phyloP scores from a whole-genome alignment of 1,140 invertebrate species.

The Drosophila sp. region DNA sequence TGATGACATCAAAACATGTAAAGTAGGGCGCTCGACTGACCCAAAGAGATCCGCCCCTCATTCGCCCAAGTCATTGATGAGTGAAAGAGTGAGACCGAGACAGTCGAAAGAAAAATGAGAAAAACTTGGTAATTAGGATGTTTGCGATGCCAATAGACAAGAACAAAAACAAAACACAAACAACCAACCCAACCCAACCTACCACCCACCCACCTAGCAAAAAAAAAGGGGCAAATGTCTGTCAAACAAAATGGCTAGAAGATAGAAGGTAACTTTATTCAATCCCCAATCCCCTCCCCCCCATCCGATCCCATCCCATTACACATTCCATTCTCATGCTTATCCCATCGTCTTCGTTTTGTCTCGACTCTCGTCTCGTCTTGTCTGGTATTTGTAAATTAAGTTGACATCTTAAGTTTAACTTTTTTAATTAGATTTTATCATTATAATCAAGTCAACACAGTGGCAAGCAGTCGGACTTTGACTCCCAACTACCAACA shows the following conservation, averaged over 20 bases:
- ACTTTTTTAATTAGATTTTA: constrained; percentile 81
- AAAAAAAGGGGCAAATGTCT: constrained; percentile 17
- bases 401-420: constrained; percentile 76
- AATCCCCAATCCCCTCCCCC: not conserved
- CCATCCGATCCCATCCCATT: not conserved
- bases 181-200: not conserved
- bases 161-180: constrained; percentile 26
- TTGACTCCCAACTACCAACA: constrained; percentile 15
- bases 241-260: not conserved
- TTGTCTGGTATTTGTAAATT: constrained; percentile 59
- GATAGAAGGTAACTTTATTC: constrained; percentile 7
- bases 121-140: constrained; percentile 81
- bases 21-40: constrained; percentile 76
- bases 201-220: not conserved
- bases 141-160: constrained; percentile 64
- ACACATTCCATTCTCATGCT: not conserved
- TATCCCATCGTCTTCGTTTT: not conserved
- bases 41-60: constrained; percentile 49
- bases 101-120: constrained; percentile 65
- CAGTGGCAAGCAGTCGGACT: constrained; percentile 40
- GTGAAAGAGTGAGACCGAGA: not conserved
- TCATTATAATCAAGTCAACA: constrained; percentile 74
- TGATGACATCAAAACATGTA: constrained; percentile 75
- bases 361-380: constrained; percentile 1
- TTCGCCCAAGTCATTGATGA: constrained; percentile 40